A percentile compares a stretch with the other conserved stretches of the same genome.
phyloP scores from a whole-genome alignment of 1,140 invertebrate species.

The Drosophila nigromelanica region DNA sequence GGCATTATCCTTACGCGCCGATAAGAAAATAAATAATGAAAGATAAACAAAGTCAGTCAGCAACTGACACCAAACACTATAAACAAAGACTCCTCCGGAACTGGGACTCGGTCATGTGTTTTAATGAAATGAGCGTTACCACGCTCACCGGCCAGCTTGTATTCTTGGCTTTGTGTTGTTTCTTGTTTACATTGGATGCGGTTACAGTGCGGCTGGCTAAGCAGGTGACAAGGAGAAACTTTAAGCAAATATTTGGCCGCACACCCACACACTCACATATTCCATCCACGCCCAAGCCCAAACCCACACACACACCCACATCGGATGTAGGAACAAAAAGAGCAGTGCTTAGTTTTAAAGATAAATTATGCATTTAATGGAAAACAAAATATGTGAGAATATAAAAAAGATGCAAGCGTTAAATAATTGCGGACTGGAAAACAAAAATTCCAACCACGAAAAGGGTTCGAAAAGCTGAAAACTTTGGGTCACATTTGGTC shows the following conservation, averaged over 20 bases:
- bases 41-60: slow-evolving; percentile 72
- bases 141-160: slow-evolving; percentile 25
- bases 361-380: slow-evolving; percentile 74
- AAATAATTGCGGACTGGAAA: slow-evolving; percentile 64
- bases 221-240: slow-evolving; percentile 69
- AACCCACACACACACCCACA: background rate
- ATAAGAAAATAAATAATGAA: slow-evolving; percentile 81
- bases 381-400: slow-evolving; percentile 10
- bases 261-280: background rate
- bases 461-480: slow-evolving; percentile 56
- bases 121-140: slow-evolving; percentile 58
- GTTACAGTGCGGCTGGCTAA: slow-evolving; percentile 32
- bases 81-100: slow-evolving; percentile 29
- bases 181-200: slow-evolving; percentile 31
- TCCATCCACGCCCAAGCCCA: background rate
- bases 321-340: background rate
- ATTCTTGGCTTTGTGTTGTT: slow-evolving; percentile 22
- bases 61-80: slow-evolving; percentile 44
- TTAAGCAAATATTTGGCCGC: slow-evolving; percentile 37
- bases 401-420: slow-evolving; percentile 45
- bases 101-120: slow-evolving; percentile 56
- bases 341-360: slow-evolving; percentile 47
- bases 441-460: slow-evolving; percentile 68
- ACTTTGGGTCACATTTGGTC: slow-evolving; percentile 64
- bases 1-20: slow-evolving; percentile 48